Base-by-base conservation (phyloP, 2,797 vertebrate species). In the Meriones psammophilus region DNA sequence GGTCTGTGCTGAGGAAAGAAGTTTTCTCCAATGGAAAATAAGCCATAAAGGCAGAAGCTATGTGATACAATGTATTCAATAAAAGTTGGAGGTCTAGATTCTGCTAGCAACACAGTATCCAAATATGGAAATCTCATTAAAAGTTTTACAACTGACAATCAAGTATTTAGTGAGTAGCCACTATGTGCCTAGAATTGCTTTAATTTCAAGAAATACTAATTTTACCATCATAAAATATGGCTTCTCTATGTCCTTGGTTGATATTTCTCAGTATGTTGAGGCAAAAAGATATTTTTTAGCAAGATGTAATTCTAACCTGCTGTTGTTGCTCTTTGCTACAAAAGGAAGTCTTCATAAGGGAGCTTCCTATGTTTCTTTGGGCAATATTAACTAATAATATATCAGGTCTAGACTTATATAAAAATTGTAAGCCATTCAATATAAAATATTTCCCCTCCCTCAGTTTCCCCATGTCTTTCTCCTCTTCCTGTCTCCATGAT, bases 1-100 rank as follows among this genome's bases (percentile, higher is more conserved):
- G 94, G 91, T 95, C 95, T 96, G 78, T 93, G 87, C 96, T 95
- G 95, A 97, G 95, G 95, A 97, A 97, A 97, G 94, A 96, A 95
- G 94, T 97, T 97, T 96, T 97, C 97, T 96, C 95, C 81, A 80
- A 97, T 96, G 94, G 96, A 97, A 97, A 97, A 97, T 97, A 96
- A 98, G 94, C 97, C 79, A 85, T 95, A 96, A 97, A 97, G 94
- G 96, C 93, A 94, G 92, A 95, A 91, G 89, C 78, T 92, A 42
- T 88, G 93, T 81, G 94, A 97, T 96, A 96, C 96, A 97, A 92
- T 81, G 68, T 95, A 92, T 97, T 95, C 92, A 95, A 77, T 96
- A 96, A 92, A 94, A 90, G 84, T 71, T 96, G 80, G 79, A 96
- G 71, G 84, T 94, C 62, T 84, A 86, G 87, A 94, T 92, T 96